These are phyloP conservation scores for Thunnus maccoyii DNA, from an alignment of 2,113 vertebrate genomes.

Conservation along the genomic window DNA sequence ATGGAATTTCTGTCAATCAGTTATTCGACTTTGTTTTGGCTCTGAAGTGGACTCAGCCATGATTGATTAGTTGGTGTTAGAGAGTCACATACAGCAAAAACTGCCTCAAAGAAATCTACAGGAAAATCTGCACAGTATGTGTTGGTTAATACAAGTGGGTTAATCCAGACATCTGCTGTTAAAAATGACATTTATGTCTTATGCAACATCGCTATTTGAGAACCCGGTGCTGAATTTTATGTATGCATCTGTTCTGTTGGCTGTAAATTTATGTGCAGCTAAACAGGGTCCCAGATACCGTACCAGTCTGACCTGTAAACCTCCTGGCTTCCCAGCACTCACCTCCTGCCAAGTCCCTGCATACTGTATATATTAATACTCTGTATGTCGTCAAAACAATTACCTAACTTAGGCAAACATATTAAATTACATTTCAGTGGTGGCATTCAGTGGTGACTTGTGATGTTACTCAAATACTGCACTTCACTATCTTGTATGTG, in stretches of 20 bases:
- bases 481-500: no score
- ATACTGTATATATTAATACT: not conserved
- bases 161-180: not conserved
- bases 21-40: no score
- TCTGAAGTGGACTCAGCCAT: no score
- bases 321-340: not conserved
- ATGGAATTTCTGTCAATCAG: no score
- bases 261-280: constrained; percentile 70
- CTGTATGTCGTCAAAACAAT: constrained; percentile 2
- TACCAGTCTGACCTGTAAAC: constrained; percentile 25
- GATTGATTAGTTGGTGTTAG: not conserved
- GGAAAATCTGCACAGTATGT: not conserved
- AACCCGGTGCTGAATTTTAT: constrained; percentile 55
- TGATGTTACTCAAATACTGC: no score
- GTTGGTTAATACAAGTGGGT: not conserved
- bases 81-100: not conserved
- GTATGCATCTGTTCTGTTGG: constrained; percentile 44
- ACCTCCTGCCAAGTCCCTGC: constrained; percentile 13
- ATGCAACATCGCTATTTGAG: constrained; percentile 48
- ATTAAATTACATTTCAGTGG: not conserved
- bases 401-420: constrained; percentile 3
- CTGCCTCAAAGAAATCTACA: not conserved
- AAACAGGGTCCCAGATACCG: constrained; percentile 34
- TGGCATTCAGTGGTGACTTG: not conserved
- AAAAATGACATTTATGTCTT: constrained; percentile 50